A percentile compares a stretch with the other conserved stretches of the same genome.
Evolutionary conservation across 2,113 vertebrate genomes (phyloP).

Genomic region (Oxyruncus cristatus): DNA sequence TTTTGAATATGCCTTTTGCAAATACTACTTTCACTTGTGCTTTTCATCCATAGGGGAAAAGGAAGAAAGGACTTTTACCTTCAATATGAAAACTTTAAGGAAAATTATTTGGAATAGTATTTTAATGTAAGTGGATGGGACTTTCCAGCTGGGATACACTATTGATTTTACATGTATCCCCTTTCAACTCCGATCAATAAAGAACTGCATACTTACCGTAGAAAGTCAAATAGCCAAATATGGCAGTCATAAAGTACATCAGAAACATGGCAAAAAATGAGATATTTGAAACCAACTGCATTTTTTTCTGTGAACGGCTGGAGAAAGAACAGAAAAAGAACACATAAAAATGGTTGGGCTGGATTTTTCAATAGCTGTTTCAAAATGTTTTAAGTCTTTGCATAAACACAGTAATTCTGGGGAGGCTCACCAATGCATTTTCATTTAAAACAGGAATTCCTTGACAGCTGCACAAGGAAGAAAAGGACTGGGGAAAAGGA

Average conservation of each 20-base stretch:
- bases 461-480: neutral
- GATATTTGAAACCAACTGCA: conserved; percentile 82
- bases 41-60: neutral
- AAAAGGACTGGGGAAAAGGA: neutral
- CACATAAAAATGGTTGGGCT: neutral
- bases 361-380: conserved; percentile 6
- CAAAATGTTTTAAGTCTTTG: neutral
- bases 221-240: conserved; percentile 85
- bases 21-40: neutral
- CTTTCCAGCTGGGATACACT: neutral
- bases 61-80: neutral
- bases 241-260: conserved; percentile 83
- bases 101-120: neutral
- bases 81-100: neutral
- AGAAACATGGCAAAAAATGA: conserved; percentile 84
- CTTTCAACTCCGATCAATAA: conserved; percentile 1
- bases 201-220: conserved; percentile 74
- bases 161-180: neutral
- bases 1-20: neutral
- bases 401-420: neutral
- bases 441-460: conserved; percentile 2
- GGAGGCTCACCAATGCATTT: neutral
- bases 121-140: neutral
- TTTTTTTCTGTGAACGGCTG: conserved; percentile 81
- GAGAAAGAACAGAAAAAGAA: conserved; percentile 36